Evolutionary conservation across 2,888 invertebrate species (phyloP), one percentile per base, ranked within the genome.

Genomic region (Drosophila barbarae): DNA sequence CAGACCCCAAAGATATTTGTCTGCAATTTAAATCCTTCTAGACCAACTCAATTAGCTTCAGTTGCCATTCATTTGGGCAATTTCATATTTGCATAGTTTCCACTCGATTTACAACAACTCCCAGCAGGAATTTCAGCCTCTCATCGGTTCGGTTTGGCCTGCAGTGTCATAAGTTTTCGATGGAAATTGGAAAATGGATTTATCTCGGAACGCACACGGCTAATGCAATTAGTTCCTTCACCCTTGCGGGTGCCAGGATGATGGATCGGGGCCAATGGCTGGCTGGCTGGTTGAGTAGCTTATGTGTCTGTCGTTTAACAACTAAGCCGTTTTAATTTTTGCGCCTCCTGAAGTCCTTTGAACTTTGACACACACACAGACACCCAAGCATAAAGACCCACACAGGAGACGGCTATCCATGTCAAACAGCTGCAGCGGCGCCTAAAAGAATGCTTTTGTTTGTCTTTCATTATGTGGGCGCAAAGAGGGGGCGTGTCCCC

Each of bases 381-480:
- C 60, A 38, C n/a, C n/a, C n/a, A n/a, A 35, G 41, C 36, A 12
- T 7, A 28, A 46, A 9, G 12, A 23, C 39, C 3, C 44, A n/a
- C 32, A 32, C 46, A 32, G 9, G 9, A 9, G 55, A 28, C 53
- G n/a, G 36, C 36, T 55, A 23, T n/a, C 44, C 59, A 58, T 68
- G 60, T 51, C 46, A 55, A 52, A 51, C 56, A 79, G 74, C 71
- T 59, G 58, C 56, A 46, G 49, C 51, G 61, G 61, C 65, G 72
- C 72, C 78, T 67, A 57, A 66, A 77, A 74, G 71, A 69, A 78
- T 64, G 74, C 74, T 71, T 76, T 76, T 79, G 82, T 84, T 82
- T 84, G 74, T 53, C 74, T 84, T 82, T 78, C 79, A 79, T 84
- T 84, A 79, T 67, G 66, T 66, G 55, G 55, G 54, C 53, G 26